Evolutionary conservation across 2,797 vertebrate species (phyloP), one percentile per base, ranked within the genome.

Genomic region (Corythornis leucogaster): DNA sequence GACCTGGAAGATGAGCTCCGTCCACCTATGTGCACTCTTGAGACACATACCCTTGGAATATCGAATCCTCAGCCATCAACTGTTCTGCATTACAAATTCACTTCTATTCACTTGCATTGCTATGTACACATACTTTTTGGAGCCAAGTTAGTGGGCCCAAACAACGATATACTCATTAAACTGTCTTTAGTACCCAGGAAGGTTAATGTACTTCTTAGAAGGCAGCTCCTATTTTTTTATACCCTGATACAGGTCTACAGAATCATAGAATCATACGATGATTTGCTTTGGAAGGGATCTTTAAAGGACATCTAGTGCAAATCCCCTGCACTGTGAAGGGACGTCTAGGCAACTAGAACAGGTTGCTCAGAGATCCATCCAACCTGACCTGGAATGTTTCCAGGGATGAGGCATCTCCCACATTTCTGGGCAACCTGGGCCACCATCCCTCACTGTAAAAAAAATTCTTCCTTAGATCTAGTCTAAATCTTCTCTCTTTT

Each of bases 21-120:
- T 14, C 8, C 35, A 28, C 25, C 33, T 22, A 38, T 0, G 2
- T 13, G 3, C 3, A 13, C 12, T 77, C 4, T 8, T 26, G 22
- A 91, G 69, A 5, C 5, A 69, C 1, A 3, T 31, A n/a, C 14
- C 84, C 40, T 26, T 71, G 43, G 15, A 15, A 51, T 54, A 59
- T 7, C 55, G 42, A 14, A 35, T 79, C 38, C 8, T 76, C 48
- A 48, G 9, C 9, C 14, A 51, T 30, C 9, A 33, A 19, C n/a
- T 50, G 2, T 33, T 81, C 38, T 86, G 2, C 11, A 59, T 76
- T 33, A 79, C 12, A 33, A 33, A 33, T 76, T 82, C 20, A 45
- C 2, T 62, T 74, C 31, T 57, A 46, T n/a, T 78, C 15, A 67
- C 15, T 63, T 53, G 14, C 6, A 19, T 19, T 86, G 38, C 17